Evolutionary conservation across 1,140 invertebrate species (phyloP), one percentile per base, ranked within the genome.

Genomic region (Chymomyza costata): DNA sequence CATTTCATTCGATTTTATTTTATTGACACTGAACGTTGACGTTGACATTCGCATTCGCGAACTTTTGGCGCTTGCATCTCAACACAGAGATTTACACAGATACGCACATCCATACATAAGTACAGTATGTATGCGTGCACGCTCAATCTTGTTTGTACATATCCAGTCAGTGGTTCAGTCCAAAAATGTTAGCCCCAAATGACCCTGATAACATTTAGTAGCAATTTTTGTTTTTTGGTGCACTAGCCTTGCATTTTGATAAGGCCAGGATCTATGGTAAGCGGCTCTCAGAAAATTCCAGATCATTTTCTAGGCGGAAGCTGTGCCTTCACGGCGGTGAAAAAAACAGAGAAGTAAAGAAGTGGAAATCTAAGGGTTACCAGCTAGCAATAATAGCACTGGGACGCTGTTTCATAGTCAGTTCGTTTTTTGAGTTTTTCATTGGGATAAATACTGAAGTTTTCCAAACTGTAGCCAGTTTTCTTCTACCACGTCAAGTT

Each of bases 21-120:
- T 58, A 56, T 62, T 80, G 63, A 57, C 73, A 78, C 63, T 66
- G 65, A 76, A 59, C 53, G 39, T 56, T 58, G 65, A 58, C 35
- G 54, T 80, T 80, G 66, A 58, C 70, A 76, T 25, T 25, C 21
- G 21, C 21, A 25, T 5, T 25, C 21, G 8, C 21, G 21, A 25
- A 25, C 21, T 5, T 25, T 25, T n/a, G n/a, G n/a, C n/a, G n/a
- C n/a, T n/a, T n/a, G n/a, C n/a, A n/a, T n/a, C n/a, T n/a, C n/a
- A n/a, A n/a, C n/a, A n/a, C n/a, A n/a, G n/a, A n/a, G n/a, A n/a
- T n/a, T n/a, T n/a, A n/a, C n/a, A n/a, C n/a, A n/a, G n/a, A n/a
- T n/a, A n/a, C n/a, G n/a, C n/a, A n/a, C n/a, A 28, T 28, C 10
- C 10, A 28, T 28, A 10, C 25, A 10, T 6, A 28, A 28, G 5